A percentile compares a stretch with the other conserved stretches of the same genome.
Conservation (phyloP, 2,113 vertebrate genomes). For the Gasterosteus nipponicus region DNA sequence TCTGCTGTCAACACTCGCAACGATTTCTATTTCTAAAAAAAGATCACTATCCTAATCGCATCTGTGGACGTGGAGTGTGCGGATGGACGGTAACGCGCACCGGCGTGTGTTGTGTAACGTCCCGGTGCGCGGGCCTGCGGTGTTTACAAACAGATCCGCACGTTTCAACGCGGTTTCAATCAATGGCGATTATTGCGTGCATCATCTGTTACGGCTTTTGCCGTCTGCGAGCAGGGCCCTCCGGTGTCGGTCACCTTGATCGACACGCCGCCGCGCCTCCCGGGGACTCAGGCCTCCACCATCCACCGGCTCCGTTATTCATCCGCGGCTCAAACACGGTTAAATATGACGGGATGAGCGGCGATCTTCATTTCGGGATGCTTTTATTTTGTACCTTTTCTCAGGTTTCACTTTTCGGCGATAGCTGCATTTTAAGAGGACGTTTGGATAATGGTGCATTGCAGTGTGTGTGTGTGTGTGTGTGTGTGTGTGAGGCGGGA, state of each 20-base stretch:
- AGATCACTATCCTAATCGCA: not conserved
- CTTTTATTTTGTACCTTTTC: not conserved
- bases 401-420: not conserved
- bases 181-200: not conserved
- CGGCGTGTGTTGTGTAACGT: constrained; percentile 16
- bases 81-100: not conserved
- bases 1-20: not conserved
- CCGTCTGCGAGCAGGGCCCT: not conserved
- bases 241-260: constrained; percentile 73
- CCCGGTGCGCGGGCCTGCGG: constrained; percentile 33
- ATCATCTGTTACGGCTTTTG: not conserved
- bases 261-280: constrained; percentile 35
- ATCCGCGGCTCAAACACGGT: not conserved
- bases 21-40: not conserved
- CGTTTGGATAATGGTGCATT: constrained; percentile 79
- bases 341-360: not conserved
- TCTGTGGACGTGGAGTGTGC: rapidly evolving
- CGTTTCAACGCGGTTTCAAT: not conserved
- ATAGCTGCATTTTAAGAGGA: constrained; percentile 2
- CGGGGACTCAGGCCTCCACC: constrained; percentile 34
- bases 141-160: constrained; percentile 50
- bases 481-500: constrained; percentile 58
- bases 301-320: not conserved
- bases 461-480: constrained; percentile 75
- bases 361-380: not conserved